Base-by-base conservation (phyloP, 2,888 invertebrate genomes). In the Pyrrhia umbra region DNA sequence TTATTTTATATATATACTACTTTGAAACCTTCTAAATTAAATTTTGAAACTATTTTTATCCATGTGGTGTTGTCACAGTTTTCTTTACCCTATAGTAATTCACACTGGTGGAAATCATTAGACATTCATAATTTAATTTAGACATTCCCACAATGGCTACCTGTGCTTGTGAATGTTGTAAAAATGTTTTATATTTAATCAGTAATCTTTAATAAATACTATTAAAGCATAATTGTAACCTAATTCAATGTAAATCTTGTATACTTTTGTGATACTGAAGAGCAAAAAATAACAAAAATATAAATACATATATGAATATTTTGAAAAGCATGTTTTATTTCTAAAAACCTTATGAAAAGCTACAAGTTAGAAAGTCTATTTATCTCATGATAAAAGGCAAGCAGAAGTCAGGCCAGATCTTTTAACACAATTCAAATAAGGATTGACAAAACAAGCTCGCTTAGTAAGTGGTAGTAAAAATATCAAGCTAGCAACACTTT, bases 241-340 rank as follows among this genome's bases (percentile, higher is more conserved):
- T 57, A 59, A 66, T 47, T 40, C 45, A 68, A 75, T 78, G 71
- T 79, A 78, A 77, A 73, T 73, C 67, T 75, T 83, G 77, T 84
- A 82, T 81, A 81, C 77, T 79, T 82, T 82, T 73, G 78, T 78
- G 80, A 83, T 74, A 78, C 49, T 69, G 72, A 69, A 67, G 74
- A 76, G 58, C 62, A 77, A 70, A 78, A 70, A 72, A 74, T 75
- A 76, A 75, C 65, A 76, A 76, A 77, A 81, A 84, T 72, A 79
- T 72, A 73, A 68, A 70, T 68, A 54, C 45, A 69, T 76, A 68
- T 62, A 74, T 66, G 23, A 72, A 61, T 80, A 82, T 83, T 83
- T 83, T 83, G 52, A 68, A 72, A 64, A 54, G 5, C 30, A 21
- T 50, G 23, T 64, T 65, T 52, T 55, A 39, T 4, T 72, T 6